Evolutionary conservation across 2,113 vertebrate species (phyloP).

Genomic region (Geococcyx californianus): DNA sequence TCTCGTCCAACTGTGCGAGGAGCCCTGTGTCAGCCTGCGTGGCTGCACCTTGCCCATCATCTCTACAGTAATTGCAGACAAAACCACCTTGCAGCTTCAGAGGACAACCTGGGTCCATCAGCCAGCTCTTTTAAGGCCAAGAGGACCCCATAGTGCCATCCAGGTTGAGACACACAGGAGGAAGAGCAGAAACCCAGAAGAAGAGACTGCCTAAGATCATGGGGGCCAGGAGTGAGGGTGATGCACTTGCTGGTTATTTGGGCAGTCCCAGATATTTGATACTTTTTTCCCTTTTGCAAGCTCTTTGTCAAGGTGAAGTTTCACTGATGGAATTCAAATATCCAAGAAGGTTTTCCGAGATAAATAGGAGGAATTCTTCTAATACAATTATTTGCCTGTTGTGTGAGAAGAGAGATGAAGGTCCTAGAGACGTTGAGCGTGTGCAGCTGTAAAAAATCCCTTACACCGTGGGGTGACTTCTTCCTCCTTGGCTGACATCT

Average conservation of each 20-base stretch:
- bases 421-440: fast-evolving
- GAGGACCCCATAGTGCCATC: background rate
- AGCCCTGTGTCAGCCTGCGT: background rate
- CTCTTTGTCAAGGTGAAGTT: background rate
- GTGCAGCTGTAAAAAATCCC: background rate
- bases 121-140: background rate
- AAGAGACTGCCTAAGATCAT: background rate
- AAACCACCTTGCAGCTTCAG: background rate
- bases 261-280: background rate
- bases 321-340: background rate
- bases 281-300: background rate
- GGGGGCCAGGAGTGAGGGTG: fast-evolving
- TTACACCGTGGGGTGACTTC: conserved; percentile 21
- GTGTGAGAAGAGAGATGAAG: background rate
- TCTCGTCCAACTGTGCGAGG: background rate
- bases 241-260: background rate
- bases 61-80: background rate
- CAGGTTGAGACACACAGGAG: background rate
- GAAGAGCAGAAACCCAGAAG: background rate
- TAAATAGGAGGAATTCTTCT: background rate
- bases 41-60: background rate
- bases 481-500: background rate
- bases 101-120: background rate
- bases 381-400: background rate
- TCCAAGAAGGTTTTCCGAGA: background rate